Percentiles rank a stretch among this genome's conserved stretches.
Evolutionary conservation across 2,113 vertebrate genomes (phyloP).

Genomic region (Vidua macroura): DNA sequence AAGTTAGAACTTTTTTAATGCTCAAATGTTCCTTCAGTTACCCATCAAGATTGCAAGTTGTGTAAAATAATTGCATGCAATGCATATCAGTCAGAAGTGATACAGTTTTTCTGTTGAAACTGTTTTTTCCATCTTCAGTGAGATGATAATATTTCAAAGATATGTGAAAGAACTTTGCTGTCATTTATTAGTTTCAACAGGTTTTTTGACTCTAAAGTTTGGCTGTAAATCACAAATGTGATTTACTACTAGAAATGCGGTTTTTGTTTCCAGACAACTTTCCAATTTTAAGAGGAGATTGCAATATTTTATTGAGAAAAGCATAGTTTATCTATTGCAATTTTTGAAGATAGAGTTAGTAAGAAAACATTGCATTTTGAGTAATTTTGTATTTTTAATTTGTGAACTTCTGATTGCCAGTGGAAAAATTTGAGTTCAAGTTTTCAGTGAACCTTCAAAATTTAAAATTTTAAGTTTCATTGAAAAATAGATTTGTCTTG

Average conservation of each 20-base stretch:
- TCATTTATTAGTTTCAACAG: background rate
- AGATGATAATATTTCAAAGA: background rate
- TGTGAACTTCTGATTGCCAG: background rate
- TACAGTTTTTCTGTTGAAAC: background rate
- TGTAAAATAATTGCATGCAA: background rate
- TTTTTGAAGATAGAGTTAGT: background rate
- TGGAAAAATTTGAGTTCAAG: background rate
- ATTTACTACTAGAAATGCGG: background rate
- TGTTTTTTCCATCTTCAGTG: background rate
- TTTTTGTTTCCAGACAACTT: background rate
- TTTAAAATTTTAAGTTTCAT: background rate
- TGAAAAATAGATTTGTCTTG: background rate
- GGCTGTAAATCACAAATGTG: background rate
- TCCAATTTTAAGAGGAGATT: background rate
- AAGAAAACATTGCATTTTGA: background rate
- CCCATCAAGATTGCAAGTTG: background rate
- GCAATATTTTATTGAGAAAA: background rate
- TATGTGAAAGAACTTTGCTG: background rate
- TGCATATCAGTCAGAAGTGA: background rate
- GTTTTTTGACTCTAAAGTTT: background rate
- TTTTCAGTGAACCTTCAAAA: background rate
- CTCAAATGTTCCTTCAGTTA: background rate
- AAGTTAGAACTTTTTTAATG: background rate
- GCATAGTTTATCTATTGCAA: background rate
- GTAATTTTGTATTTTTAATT: background rate